Base-by-base conservation (phyloP, 2,113 vertebrate species). In the Strix aluco region DNA sequence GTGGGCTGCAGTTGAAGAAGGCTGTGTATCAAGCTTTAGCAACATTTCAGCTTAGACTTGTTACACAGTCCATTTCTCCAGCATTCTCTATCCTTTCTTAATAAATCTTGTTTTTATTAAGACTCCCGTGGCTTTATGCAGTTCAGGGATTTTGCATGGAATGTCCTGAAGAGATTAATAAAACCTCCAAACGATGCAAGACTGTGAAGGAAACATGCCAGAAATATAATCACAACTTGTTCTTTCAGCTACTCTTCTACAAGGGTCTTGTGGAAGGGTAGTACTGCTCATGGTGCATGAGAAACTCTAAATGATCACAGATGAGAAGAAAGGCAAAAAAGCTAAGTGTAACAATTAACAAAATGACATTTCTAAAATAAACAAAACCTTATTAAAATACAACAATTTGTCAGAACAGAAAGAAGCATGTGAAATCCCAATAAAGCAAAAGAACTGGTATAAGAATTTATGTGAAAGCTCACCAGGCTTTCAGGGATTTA, bases 321-420 rank as follows among this genome's bases (percentile, higher is more conserved):
- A 73, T 62, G 73, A 89, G 55, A 83, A 72, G 30, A 71, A 88
- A 86, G 38, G 34, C 38, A 80, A 85, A 95, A 80, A 52, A 70
- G 30, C 71, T 47, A 93, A 83, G 69, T 46, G 55, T 44, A 89
- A 77, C 69, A 81, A 83, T 88, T 80, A 90, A 90, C 34, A 86
- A 82, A 95, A 85, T 73, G 34, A n/a, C 46, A 90, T 90, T 90
- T 94, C 51, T 92, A 81, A 92, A 88, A 62, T 88, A 90, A 95
- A 95, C 38, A 93, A 86, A 92, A 86, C 55, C 59, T 88, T 83
- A 84, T 70, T 86, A 94, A 93, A 93, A 74, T 66, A 17, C 63
- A 87, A 12, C 55, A 91, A 92, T 96, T 94, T 88, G 69, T 88
- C 72, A 90, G 78, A 92, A 92, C 40, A 82, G 70, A 89, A 75